Evolutionary conservation across 2,113 vertebrate species (phyloP), one percentile per base, ranked within the genome.

Genomic region (Paracanthobrama guichenoti): DNA sequence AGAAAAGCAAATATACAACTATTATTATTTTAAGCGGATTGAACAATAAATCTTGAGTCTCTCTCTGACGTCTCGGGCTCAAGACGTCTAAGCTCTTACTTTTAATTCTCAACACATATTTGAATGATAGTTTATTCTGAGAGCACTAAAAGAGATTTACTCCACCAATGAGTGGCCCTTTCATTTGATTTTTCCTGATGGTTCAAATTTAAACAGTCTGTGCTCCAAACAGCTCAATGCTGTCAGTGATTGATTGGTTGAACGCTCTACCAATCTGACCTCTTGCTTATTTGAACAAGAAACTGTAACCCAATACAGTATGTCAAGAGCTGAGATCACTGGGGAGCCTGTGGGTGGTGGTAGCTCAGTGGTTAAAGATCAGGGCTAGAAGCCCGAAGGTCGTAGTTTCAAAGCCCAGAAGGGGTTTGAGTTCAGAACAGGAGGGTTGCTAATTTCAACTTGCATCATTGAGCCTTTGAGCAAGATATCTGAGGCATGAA

Each of bases 71-170:
- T 60, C 66, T 71, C 39, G 1, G 22, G 24, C 67, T 78, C n/a
- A n/a, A 35, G 42, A 9, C 59, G n/a, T 31, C 79, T 46, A 46
- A 71, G n/a, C 16, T 60, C 69, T 71, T 64, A n/a, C 5, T 9
- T 64, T 59, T 48, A 31, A 82, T 76, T 59, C 44, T 72, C 77
- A 48, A 39, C 62, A 81, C 9, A 69, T 44, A 60, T 22, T 46
- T 31, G 44, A 79, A 80, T 66, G 28, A 73, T 31, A 35, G 46
- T 67, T 24, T 44, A 72, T 83, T 72, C 31, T 57, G 57, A 55
- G 24, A 62, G 57, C 39, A 74, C 81, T 24, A 74, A 74, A 79
- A 72, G 6, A 66, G 75, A 79, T 86, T 83, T 86, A 57, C 53
- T 46, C 42, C 16, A 53, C 44, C 72, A 50, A n/a, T 6, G 8